These are phyloP conservation scores for Falco columbarius DNA, from an alignment of 2,797 vertebrate genomes.

Conservation along the genomic window DNA sequence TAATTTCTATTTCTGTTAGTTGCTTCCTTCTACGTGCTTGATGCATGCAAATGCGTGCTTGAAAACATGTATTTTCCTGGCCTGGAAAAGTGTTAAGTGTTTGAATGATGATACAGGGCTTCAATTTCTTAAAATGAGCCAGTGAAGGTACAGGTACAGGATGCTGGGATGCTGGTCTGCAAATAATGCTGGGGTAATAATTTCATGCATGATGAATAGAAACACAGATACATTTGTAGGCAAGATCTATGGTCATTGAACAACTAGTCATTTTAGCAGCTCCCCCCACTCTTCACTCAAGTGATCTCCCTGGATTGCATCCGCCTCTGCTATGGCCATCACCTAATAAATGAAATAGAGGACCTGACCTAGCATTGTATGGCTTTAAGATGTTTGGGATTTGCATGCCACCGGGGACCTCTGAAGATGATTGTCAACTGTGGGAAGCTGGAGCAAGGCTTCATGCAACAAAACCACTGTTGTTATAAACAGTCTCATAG, in stretches of 20 bases:
- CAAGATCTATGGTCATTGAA: neutral
- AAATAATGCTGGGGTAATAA: neutral
- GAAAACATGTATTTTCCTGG: neutral
- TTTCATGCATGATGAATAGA: neutral
- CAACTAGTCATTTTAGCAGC: rapidly evolving
- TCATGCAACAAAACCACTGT: neutral
- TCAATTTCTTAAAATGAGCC: neutral
- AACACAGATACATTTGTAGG: neutral
- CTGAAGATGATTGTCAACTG: neutral
- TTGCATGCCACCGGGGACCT: neutral
- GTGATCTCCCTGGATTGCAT: neutral
- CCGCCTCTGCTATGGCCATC: neutral
- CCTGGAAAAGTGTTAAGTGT: neutral
- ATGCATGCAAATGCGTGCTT: neutral
- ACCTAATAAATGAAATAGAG: neutral
- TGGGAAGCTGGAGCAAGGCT: neutral
- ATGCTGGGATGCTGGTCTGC: neutral
- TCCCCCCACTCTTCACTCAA: neutral
- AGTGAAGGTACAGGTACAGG: neutral
- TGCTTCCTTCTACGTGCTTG: neutral
- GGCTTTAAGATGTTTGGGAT: neutral
- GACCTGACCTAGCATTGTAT: neutral
- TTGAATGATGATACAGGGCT: neutral
- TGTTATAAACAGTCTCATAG: neutral
- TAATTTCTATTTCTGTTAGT: neutral